These are phyloP conservation scores for Yasuhikotakia modesta DNA, from an alignment of 2,797 vertebrate genomes.

Conservation along the genomic window DNA sequence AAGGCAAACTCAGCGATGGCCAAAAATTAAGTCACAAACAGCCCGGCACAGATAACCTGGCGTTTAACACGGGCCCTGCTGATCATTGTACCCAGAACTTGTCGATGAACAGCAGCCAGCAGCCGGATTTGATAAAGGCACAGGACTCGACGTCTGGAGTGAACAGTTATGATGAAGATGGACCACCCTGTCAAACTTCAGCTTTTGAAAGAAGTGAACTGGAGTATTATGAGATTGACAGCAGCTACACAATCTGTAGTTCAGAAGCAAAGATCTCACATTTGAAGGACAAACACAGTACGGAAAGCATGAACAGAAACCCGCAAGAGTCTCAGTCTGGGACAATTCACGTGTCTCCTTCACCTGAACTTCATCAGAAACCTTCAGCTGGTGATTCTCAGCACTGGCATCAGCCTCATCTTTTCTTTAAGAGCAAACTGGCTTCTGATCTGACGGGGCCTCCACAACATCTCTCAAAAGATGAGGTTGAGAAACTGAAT, in stretches of 20 bases:
- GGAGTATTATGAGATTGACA: conserved; percentile 73
- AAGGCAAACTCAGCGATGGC: conserved; percentile 1
- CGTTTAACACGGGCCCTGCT: conserved; percentile 60
- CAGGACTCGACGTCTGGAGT: conserved; percentile 46
- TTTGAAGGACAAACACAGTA: conserved; percentile 52
- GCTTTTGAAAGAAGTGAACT: conserved; percentile 60
- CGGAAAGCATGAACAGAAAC: neutral
- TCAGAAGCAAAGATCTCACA: conserved; percentile 62
- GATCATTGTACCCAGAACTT: conserved; percentile 28
- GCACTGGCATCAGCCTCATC: conserved; percentile 17
- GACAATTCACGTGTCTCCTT: neutral
- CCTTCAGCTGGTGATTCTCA: conserved; percentile 5
- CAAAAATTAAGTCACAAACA: conserved; percentile 46
- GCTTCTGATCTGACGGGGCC: conserved; percentile 59
- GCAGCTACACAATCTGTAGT: conserved; percentile 63
- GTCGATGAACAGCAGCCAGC: conserved; percentile 41
- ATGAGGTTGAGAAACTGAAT: conserved; percentile 73
- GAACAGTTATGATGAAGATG: conserved; percentile 48
- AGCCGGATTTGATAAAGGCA: conserved; percentile 47
- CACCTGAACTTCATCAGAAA: conserved; percentile 3
- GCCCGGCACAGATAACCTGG: conserved; percentile 64
- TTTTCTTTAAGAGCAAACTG: conserved; percentile 47
- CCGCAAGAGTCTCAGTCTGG: neutral
- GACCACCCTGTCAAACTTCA: conserved; percentile 37
- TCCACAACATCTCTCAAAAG: conserved; percentile 67